Conservation (phyloP, 2,797 vertebrate genomes). For the Phoeniculus purpureus region DNA sequence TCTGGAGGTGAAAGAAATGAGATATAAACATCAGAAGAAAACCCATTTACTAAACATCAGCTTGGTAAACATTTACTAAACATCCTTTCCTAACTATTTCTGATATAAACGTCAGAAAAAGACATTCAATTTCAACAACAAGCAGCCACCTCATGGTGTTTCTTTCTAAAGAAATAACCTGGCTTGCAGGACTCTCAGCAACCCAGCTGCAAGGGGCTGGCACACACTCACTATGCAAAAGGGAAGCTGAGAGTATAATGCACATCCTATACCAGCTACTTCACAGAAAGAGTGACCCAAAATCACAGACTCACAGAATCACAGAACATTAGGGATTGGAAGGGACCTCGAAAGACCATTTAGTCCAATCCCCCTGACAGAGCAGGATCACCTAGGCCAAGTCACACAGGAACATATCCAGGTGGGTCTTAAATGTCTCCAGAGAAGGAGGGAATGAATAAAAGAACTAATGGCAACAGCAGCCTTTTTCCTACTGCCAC, state of each 20-base stretch:
- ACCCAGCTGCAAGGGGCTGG: background rate
- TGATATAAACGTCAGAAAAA: background rate
- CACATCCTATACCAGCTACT: background rate
- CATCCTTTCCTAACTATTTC: too few relatives aligned
- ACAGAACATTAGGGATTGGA: too few relatives aligned
- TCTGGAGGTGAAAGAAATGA: slow-evolving; percentile 71
- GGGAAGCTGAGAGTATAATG: background rate
- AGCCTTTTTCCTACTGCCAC: background rate
- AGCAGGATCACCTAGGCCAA: too few relatives aligned
- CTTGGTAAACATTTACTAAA: too few relatives aligned
- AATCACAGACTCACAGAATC: too few relatives aligned
- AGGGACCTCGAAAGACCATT: too few relatives aligned
- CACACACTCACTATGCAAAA: background rate
- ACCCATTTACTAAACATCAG: too few relatives aligned
- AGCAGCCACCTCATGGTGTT: background rate
- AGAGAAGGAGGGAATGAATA: background rate
- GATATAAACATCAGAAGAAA: background rate
- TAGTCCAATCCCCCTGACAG: too few relatives aligned
- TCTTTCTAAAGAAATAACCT: background rate
- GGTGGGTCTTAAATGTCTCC: too few relatives aligned
- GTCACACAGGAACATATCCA: too few relatives aligned
- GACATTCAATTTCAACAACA: background rate
- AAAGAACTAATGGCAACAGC: background rate
- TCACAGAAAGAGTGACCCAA: background rate
- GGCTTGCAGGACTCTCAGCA: background rate